A percentile compares a stretch with the other conserved stretches of the same genome.
Evolutionary conservation across 2,113 vertebrate species (phyloP).

Genomic region (Pholis gunnellus): DNA sequence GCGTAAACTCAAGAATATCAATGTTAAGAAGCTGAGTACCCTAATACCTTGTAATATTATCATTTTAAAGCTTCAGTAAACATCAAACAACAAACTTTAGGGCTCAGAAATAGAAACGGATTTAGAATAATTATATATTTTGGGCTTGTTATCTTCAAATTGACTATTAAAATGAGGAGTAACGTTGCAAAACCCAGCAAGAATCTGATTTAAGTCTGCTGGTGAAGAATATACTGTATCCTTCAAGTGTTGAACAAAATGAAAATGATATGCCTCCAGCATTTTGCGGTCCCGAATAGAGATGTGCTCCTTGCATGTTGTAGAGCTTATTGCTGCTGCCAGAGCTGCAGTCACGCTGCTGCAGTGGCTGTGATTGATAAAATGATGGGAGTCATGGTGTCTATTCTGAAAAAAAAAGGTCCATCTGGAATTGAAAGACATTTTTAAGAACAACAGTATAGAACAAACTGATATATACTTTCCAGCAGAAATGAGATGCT

Average conservation of each 20-base stretch:
- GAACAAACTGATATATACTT: not conserved
- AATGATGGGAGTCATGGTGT: not conserved
- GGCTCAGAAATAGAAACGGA: not conserved
- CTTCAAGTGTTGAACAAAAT: not conserved
- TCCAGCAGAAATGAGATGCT: not conserved
- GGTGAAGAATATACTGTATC: not conserved
- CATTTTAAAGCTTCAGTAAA: not conserved
- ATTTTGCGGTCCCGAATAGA: conserved; percentile 1
- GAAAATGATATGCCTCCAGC: not conserved
- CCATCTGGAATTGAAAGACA: not conserved
- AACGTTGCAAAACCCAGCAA: not conserved
- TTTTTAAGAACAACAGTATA: not conserved
- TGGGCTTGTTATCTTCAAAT: not conserved
- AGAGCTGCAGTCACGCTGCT: not conserved
- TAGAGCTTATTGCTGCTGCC: not conserved
- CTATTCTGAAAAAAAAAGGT: not conserved
- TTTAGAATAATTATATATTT: not conserved
- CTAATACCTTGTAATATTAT: not conserved
- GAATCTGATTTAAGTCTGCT: not conserved
- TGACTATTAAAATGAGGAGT: not conserved
- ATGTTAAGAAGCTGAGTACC: not conserved
- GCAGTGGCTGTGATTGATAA: not conserved
- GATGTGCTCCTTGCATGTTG: not conserved
- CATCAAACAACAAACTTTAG: not conserved
- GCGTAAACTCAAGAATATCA: not conserved